Evolutionary conservation across 2,113 vertebrate genomes (phyloP), one percentile per base, ranked within the genome.

Genomic region (Nothoprocta perdicaria): DNA sequence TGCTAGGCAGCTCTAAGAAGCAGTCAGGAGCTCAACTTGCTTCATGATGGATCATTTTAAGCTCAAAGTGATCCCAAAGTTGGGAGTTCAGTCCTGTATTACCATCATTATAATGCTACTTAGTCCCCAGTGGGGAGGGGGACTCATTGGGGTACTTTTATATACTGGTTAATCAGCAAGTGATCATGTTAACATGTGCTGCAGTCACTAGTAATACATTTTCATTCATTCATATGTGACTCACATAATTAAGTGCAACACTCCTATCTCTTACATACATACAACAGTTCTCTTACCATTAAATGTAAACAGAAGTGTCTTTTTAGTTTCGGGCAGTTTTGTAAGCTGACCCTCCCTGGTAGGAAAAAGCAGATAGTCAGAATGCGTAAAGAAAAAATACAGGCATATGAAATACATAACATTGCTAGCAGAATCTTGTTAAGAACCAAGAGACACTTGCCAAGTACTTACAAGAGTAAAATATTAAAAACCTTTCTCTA

Each of bases 241-340:
- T 66, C 15, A 10, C 41, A 76, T 26, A 77, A 27, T 55, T 22
- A 27, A 84, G 23, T 41, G 12, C 33, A 66, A 3, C 63, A 3
- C 38, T 26, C 33, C 53, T 27, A 9, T 57, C 43, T 23, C 1
- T 16, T 22, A 63, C 24, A 21, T 40, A 24, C 0, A 7, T 4
- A 29, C 19, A 38, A 31, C 22, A 40, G 7, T 29, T 78, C 12
- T 87, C 97, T 98, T 97, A 99, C 99, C 99, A 29, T 99, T 99
- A 98, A 99, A 99, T 98, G 99, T 99, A 99, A 99, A 99, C 98
- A 99, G 86, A 93, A 99, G 98, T 62, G 99, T 99, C 97, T 98
- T 99, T 98, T 99, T 99, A 86, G 99, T 99, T 93, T 99, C 99
- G 9, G 99, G 99, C 92, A 99, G 98, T 98, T 99, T 99, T 95